These are phyloP conservation scores for Rhegmatorhina hoffmannsi DNA, from an alignment of 2,113 vertebrate genomes.

Conservation along the genomic window DNA sequence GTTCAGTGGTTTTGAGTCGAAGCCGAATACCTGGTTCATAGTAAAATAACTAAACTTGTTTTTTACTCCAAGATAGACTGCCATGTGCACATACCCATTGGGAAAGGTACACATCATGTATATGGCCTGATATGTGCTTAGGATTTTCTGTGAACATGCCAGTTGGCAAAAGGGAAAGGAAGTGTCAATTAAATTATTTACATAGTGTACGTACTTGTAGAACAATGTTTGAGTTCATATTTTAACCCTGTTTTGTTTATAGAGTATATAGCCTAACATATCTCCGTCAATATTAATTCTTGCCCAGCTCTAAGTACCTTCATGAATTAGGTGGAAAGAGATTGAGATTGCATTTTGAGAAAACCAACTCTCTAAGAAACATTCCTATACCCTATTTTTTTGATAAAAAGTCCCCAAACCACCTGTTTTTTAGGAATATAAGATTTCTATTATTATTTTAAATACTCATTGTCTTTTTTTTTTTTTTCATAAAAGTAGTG, in stretches of 20 bases:
- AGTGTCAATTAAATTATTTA: background rate
- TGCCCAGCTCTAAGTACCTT: background rate
- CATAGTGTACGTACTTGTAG: background rate
- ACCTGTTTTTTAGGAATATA: background rate
- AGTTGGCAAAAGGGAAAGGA: background rate
- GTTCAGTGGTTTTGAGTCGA: background rate
- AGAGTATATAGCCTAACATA: background rate
- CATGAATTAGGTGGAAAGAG: background rate
- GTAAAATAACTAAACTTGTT: background rate
- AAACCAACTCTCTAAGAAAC: background rate
- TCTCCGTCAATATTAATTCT: background rate
- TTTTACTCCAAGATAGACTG: background rate
- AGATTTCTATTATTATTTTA: background rate
- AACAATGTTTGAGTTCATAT: background rate
- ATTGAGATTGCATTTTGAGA: background rate
- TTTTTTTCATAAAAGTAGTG: background rate
- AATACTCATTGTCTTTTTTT: no score
- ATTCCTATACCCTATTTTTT: background rate
- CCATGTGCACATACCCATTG: background rate
- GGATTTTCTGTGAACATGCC: background rate
- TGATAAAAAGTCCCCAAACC: no score
- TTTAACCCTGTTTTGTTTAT: background rate
- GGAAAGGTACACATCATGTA: background rate
- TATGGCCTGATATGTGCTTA: background rate
- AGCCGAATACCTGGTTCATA: background rate